These are phyloP conservation scores for Lasioglossum pauxillum DNA, from an alignment of 2,888 invertebrate genomes.

Conservation along the genomic window DNA sequence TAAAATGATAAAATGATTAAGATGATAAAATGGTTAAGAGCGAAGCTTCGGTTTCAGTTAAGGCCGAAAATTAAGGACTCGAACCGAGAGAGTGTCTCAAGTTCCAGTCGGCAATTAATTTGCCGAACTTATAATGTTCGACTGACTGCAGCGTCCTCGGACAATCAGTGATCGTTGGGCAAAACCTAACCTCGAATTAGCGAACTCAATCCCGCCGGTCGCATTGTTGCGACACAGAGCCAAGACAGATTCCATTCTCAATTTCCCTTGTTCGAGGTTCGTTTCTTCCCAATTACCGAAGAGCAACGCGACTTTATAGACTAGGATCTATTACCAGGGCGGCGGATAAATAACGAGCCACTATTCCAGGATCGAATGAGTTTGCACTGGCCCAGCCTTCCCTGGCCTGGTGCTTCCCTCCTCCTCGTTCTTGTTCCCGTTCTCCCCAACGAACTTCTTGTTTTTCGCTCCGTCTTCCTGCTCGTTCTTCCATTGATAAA, in stretches of 20 bases:
- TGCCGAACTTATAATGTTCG: background rate
- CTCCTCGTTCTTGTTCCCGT: constrained; percentile 23
- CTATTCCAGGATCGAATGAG: constrained; percentile 76
- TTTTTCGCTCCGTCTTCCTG: constrained; percentile 44
- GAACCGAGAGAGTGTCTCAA: background rate
- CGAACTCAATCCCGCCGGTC: constrained; percentile 9
- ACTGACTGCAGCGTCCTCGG: background rate
- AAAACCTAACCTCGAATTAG: constrained; percentile 21
- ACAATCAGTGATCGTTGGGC: background rate
- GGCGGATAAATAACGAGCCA: constrained; percentile 79
- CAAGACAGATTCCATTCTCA: constrained; percentile 53
- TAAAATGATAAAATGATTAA: background rate
- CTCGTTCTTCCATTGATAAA: constrained; percentile 76
- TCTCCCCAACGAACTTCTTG: constrained; percentile 7
- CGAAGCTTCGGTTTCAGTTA: background rate
- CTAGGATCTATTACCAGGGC: constrained; percentile 77
- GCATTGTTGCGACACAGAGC: constrained; percentile 47
- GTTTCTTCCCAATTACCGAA: constrained; percentile 78
- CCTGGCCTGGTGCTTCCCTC: background rate
- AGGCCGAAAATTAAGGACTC: background rate
- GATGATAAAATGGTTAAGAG: background rate
- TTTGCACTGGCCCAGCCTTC: constrained; percentile 62
- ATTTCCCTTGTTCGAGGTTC: constrained; percentile 67
- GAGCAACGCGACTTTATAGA: constrained; percentile 73
- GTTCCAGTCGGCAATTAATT: background rate